These are phyloP conservation scores for Corythoichthys intestinalis DNA, from an alignment of 2,113 vertebrate species.

Conservation along the genomic window DNA sequence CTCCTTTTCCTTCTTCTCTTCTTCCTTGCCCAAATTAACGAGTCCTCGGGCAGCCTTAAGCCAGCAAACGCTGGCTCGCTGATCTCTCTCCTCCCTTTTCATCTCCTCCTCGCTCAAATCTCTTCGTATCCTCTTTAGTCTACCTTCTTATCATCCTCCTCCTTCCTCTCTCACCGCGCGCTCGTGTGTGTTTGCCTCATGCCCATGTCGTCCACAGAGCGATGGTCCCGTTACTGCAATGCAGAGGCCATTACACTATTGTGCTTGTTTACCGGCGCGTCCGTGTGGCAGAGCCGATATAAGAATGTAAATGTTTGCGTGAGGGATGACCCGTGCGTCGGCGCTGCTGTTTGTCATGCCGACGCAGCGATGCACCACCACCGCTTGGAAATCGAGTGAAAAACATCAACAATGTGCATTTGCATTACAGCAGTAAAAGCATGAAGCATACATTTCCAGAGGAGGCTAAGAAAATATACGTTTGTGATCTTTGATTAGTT, in stretches of 20 bases:
- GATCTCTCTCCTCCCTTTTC: constrained; percentile 53
- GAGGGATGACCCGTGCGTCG: constrained; percentile 43
- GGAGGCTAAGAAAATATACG: neutral
- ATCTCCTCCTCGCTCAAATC: constrained; percentile 47
- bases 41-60: constrained; percentile 53
- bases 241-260: constrained; percentile 59
- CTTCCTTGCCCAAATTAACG: constrained; percentile 38
- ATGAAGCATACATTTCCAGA: constrained; percentile 50
- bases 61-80: constrained; percentile 50
- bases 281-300: constrained; percentile 17
- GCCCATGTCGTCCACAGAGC: constrained; percentile 62
- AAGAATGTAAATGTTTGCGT: constrained; percentile 36
- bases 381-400: constrained; percentile 61
- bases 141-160: constrained; percentile 43
- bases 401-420: constrained; percentile 33
- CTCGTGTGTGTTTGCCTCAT: neutral
- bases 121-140: constrained; percentile 49
- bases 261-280: constrained; percentile 24
- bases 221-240: constrained; percentile 63
- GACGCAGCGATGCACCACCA: constrained; percentile 58
- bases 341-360: constrained; percentile 63
- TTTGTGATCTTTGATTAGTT: neutral
- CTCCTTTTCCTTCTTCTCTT: neutral
- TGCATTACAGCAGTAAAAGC: constrained; percentile 50
- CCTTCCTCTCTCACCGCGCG: constrained; percentile 13